phyloP scores from a whole-genome alignment of 2,797 vertebrate genomes.

The Alauda arvensis region DNA sequence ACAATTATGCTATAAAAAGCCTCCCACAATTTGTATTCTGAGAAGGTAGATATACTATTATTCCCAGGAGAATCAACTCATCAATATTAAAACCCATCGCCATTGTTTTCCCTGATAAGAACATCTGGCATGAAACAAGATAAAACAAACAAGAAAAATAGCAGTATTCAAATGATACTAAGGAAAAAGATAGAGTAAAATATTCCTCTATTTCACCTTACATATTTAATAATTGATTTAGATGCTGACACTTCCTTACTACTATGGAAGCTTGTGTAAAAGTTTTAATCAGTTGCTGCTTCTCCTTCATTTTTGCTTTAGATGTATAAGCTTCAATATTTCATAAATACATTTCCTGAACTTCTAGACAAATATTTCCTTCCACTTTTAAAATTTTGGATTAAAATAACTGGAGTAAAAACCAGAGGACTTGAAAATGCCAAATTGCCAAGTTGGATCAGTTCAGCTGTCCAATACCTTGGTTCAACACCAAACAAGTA shows the following conservation, averaged over 20 bases:
- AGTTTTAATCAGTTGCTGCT: background rate
- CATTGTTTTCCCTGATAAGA: slow-evolving; percentile 48
- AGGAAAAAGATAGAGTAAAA: background rate
- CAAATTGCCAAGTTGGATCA: background rate
- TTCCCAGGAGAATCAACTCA: slow-evolving; percentile 64
- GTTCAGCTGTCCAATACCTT: background rate
- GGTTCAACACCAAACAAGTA: background rate
- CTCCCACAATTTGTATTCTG: slow-evolving; percentile 60
- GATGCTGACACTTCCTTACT: background rate
- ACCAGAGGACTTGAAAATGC: background rate
- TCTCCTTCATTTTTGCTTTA: background rate
- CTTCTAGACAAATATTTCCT: background rate
- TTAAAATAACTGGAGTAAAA: background rate
- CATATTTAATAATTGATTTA: background rate
- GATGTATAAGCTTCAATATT: background rate
- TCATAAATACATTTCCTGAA: background rate
- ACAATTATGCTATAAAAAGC: slow-evolving; percentile 35
- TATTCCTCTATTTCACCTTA: background rate
- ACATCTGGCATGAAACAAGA: slow-evolving; percentile 41
- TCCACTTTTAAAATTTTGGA: background rate
- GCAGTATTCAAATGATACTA: background rate
- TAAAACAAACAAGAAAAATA: slow-evolving; percentile 25
- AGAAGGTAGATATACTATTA: slow-evolving; percentile 52
- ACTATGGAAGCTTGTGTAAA: background rate
- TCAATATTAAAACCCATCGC: slow-evolving; percentile 70